Percentiles rank a stretch among this genome's conserved stretches.
phyloP scores from a whole-genome alignment of 2,797 vertebrate species.

The Gobio occitaniae region DNA sequence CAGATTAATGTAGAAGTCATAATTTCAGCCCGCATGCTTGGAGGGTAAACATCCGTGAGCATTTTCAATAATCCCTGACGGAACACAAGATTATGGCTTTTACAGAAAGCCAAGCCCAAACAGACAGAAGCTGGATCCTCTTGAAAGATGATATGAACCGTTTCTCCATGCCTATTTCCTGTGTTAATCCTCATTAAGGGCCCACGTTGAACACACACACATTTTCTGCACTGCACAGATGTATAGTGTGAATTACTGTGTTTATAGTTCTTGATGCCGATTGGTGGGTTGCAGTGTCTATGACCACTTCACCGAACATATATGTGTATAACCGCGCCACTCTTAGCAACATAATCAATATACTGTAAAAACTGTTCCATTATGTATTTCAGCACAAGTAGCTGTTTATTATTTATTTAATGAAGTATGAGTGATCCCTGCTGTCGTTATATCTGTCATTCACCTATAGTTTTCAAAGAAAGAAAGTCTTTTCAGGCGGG shows the following conservation, averaged over 20 bases:
- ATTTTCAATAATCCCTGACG: constrained; percentile 67
- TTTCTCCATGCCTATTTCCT: constrained; percentile 52
- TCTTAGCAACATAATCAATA: not conserved
- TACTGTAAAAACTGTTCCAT: not conserved
- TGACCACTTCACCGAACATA: not conserved
- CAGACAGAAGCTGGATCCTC: constrained; percentile 34
- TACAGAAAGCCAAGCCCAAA: constrained; percentile 56
- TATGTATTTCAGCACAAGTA: not conserved
- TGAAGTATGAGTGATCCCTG: not conserved
- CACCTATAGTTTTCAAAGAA: not conserved
- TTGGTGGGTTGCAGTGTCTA: not conserved
- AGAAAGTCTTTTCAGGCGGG: not conserved
- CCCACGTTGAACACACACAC: constrained; percentile 34
- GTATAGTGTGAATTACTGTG: not conserved
- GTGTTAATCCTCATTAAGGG: constrained; percentile 62
- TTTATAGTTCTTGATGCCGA: not conserved
- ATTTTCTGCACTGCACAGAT: not conserved
- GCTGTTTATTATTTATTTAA: too few relatives aligned
- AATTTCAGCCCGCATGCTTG: constrained; percentile 63
- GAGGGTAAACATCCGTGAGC: constrained; percentile 63
- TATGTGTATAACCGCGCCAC: not conserved
- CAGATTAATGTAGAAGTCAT: constrained; percentile 54
- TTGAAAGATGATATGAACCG: constrained; percentile 55
- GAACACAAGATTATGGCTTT: constrained; percentile 69
- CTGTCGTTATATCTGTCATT: not conserved